Evolutionary conservation across 2,797 vertebrate species (phyloP).

Genomic region (Pantherophis vulpinus): DNA sequence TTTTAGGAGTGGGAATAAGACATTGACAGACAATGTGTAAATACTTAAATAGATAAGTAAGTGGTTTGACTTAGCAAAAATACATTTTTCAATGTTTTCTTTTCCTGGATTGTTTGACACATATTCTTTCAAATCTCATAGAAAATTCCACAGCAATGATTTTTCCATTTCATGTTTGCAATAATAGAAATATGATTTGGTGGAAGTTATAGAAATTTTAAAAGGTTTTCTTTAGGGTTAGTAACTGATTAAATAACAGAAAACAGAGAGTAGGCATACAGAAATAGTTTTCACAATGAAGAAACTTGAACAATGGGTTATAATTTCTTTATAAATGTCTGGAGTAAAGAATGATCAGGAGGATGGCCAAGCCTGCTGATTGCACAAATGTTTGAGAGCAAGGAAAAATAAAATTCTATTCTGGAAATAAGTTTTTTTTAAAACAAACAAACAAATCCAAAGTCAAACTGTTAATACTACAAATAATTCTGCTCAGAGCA

Average conservation of each 20-base stretch:
- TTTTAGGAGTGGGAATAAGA: not conserved
- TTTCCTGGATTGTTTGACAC: not conserved
- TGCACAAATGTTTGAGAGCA: not conserved
- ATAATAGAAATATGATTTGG: not conserved
- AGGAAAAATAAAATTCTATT: not conserved
- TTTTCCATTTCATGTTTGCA: not conserved
- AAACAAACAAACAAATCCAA: not conserved
- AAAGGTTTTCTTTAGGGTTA: not conserved
- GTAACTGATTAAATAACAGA: not conserved
- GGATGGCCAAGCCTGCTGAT: not conserved
- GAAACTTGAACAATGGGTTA: not conserved
- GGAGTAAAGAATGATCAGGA: not conserved
- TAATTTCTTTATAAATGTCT: not conserved
- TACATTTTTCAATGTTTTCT: not conserved
- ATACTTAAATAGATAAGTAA: not conserved
- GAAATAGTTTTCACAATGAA: not conserved
- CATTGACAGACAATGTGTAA: not conserved
- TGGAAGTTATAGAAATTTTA: not conserved
- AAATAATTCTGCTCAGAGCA: not conserved
- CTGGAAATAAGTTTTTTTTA: not conserved
- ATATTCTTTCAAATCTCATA: not conserved
- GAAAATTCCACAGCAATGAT: not conserved
- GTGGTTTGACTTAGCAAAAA: not conserved
- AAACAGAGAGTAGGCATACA: not conserved
- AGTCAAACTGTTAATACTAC: not conserved